Conservation (phyloP, 2,797 vertebrate genomes). For the Prionace glauca region DNA sequence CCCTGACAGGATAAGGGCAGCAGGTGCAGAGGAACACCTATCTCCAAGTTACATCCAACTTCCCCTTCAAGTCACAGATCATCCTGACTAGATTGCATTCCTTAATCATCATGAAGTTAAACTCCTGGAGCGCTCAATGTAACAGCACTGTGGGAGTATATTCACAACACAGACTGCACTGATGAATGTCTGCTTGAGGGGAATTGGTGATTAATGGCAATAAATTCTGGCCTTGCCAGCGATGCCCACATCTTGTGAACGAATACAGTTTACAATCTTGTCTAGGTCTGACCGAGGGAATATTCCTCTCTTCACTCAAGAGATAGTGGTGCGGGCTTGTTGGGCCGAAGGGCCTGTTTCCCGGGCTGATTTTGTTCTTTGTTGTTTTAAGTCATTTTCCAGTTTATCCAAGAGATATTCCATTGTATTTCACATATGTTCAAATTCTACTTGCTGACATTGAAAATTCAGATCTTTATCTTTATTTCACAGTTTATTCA, state of each 20-base stretch:
- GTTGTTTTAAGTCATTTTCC: too few species aligned
- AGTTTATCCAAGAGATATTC: not conserved
- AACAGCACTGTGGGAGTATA: not conserved
- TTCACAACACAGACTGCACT: not conserved
- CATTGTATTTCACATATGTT: too few species aligned
- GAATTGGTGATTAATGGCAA: not conserved
- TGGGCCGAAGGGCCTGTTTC: too few species aligned
- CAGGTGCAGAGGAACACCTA: not conserved
- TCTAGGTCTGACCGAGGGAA: too few species aligned
- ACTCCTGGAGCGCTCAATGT: not conserved
- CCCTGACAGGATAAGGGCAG: not conserved
- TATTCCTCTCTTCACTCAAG: too few species aligned
- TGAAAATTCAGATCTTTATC: too few species aligned
- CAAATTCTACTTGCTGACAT: too few species aligned
- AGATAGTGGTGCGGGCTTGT: too few species aligned
- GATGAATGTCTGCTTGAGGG: not conserved
- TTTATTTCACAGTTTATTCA: too few species aligned
- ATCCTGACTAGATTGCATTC: not conserved
- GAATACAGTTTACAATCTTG: not conserved
- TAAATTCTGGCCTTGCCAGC: not conserved
- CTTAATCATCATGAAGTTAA: not conserved
- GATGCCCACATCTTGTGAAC: not conserved
- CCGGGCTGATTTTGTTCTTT: too few species aligned
- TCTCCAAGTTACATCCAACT: not conserved
- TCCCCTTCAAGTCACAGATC: not conserved